These are phyloP conservation scores for Pachyramphus minor DNA, from an alignment of 2,113 vertebrate species.

Conservation along the genomic window DNA sequence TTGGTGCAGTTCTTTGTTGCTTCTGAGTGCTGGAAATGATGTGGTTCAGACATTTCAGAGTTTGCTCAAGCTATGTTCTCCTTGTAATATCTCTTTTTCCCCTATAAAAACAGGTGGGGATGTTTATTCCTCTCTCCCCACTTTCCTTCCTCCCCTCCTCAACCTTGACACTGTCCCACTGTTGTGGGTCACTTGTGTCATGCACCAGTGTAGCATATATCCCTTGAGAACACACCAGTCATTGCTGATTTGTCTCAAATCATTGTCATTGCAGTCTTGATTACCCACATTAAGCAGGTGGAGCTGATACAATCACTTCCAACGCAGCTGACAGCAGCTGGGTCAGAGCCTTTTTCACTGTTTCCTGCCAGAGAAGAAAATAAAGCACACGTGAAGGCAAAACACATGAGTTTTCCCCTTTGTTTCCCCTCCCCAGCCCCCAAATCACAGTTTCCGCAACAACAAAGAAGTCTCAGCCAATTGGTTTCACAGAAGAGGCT, in stretches of 20 bases:
- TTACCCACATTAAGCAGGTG: slow-evolving; percentile 34
- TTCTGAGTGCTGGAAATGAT: neutral
- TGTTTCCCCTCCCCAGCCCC: neutral
- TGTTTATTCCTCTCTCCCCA: neutral
- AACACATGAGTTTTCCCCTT: neutral
- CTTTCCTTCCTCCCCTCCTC: neutral
- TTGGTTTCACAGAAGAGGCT: slow-evolving; percentile 7
- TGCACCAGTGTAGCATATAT: neutral
- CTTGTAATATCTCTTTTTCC: neutral
- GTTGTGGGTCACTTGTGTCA: neutral
- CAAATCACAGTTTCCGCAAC: slow-evolving; percentile 39
- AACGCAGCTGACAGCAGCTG: neutral
- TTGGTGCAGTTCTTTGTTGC: neutral
- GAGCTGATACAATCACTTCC: slow-evolving; percentile 34
- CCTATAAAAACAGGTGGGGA: neutral
- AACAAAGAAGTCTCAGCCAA: neutral
- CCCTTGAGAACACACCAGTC: neutral
- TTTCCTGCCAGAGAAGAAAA: slow-evolving; percentile 48
- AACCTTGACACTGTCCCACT: neutral
- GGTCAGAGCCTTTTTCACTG: slow-evolving; percentile 22
- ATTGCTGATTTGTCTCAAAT: slow-evolving; percentile 30
- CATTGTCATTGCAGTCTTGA: slow-evolving; percentile 46
- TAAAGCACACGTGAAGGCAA: neutral
- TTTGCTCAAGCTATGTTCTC: neutral
- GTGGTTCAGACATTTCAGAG: neutral